phyloP scores from a whole-genome alignment of 2,888 invertebrate species.

The Acrobasis repandana region DNA sequence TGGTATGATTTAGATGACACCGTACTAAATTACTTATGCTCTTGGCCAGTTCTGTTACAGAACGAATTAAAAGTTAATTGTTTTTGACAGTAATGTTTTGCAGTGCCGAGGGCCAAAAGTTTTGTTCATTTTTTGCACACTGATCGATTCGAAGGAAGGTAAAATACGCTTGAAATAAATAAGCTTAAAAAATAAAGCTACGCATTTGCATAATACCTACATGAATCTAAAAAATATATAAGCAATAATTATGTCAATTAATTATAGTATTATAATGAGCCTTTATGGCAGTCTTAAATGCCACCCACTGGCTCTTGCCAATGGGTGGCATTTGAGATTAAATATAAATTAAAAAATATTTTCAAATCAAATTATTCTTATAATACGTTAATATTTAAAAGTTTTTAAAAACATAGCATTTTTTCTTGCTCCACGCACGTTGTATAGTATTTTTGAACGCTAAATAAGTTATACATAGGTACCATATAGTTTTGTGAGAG shows the following conservation, averaged over 20 bases:
- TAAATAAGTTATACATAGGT: too few relatives aligned
- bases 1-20: constrained; percentile 53
- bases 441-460: too few relatives aligned
- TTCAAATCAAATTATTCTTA: not conserved
- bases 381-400: not conserved
- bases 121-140: constrained; percentile 30
- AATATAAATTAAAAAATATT: too few relatives aligned
- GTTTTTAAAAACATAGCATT: too few relatives aligned
- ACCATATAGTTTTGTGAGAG: too few relatives aligned
- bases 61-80: constrained; percentile 62
- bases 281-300: not conserved
- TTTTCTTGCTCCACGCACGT: too few relatives aligned
- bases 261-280: not conserved
- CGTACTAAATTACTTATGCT: constrained; percentile 55
- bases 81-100: constrained; percentile 61
- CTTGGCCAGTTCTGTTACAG: constrained; percentile 40
- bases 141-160: constrained; percentile 21
- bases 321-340: too few relatives aligned
- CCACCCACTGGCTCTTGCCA: not conserved
- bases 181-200: not conserved
- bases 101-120: constrained; percentile 27
- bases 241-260: not conserved
- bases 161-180: not conserved
- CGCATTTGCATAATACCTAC: not conserved
- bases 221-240: not conserved